Base-by-base conservation (phyloP, 2,113 vertebrate genomes). In the Hoplias malabaricus region DNA sequence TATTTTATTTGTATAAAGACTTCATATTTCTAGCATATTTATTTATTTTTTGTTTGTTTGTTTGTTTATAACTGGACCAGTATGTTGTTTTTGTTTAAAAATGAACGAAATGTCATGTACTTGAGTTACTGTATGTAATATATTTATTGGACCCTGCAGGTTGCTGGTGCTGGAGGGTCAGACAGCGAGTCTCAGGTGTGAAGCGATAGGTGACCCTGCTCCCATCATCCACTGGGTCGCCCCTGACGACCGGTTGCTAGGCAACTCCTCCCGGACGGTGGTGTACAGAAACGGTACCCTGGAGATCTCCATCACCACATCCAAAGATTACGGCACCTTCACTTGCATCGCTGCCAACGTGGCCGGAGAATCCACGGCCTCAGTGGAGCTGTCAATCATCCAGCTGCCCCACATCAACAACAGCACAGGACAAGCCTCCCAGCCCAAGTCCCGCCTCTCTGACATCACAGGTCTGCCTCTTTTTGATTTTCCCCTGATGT, bases 171-270 rank as follows among this genome's bases (percentile, higher is more conserved):
- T 98, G 53, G 96, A 98, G 85, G 96, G 96, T 5, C 96, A 98
- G 73, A 94, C 92, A 0, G 95, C 96, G 43, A 94, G 91, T 0
- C 83, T 98, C 56, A 93, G 94, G 70, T 98, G 96, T 70, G 95
- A 96, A 86, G 96, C 96, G 46, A 91, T 93, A 1, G 96, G 96
- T 27, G 96, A 98, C 69, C 96, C 96, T n/a, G 84, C 67, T 2
- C 96, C 96, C 9, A 89, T 94, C 23, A 96, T 98, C 83, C 96
- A 98, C 56, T 98, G 96, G 96, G 93, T 98, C 27, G 92, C 96
- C 48, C 96, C 96, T 0, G 94, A 97, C 9, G 95, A 96, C 77
- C 91, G 82, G 0, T 89, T 97, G 57, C 93, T 98, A 0, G 93
- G 92, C n/a, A 98, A 98, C 84, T 94, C 96, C 42, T 96, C 96